These are phyloP conservation scores for Gymnoscelis rufifasciata DNA, from an alignment of 2,888 invertebrate species.

Conservation along the genomic window DNA sequence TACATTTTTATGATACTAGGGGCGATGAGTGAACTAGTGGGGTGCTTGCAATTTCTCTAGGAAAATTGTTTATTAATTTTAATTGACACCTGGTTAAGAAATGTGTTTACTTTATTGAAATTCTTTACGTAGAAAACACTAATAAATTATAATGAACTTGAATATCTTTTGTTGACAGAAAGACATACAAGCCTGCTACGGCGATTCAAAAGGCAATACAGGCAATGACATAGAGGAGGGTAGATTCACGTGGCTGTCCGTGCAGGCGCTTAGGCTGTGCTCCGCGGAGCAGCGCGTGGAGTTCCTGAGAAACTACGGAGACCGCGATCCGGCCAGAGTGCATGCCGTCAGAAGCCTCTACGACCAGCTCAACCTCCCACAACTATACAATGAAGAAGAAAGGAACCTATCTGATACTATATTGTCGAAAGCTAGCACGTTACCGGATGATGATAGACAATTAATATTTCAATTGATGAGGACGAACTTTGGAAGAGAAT, in stretches of 20 bases:
- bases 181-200: too few relatives aligned
- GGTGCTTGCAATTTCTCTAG: too few relatives aligned
- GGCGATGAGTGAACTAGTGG: too few relatives aligned
- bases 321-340: not conserved
- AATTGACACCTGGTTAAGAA: too few relatives aligned
- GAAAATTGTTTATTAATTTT: too few relatives aligned
- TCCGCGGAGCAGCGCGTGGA: not conserved
- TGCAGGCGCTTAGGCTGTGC: not conserved
- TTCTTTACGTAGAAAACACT: too few relatives aligned
- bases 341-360: not conserved
- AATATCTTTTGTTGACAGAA: too few relatives aligned
- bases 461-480: too few relatives aligned
- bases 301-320: not conserved
- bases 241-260: not conserved
- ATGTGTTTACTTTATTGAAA: too few relatives aligned
- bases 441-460: not conserved
- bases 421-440: not conserved
- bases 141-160: too few relatives aligned
- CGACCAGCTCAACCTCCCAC: not conserved
- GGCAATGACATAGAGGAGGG: not conserved
- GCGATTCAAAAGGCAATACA: not conserved
- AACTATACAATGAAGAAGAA: not conserved
- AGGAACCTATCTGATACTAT: not conserved
- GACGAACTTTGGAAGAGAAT: too few relatives aligned
- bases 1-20: too few relatives aligned